Conservation (phyloP, 2,888 invertebrate genomes). For the Muscina levida region DNA sequence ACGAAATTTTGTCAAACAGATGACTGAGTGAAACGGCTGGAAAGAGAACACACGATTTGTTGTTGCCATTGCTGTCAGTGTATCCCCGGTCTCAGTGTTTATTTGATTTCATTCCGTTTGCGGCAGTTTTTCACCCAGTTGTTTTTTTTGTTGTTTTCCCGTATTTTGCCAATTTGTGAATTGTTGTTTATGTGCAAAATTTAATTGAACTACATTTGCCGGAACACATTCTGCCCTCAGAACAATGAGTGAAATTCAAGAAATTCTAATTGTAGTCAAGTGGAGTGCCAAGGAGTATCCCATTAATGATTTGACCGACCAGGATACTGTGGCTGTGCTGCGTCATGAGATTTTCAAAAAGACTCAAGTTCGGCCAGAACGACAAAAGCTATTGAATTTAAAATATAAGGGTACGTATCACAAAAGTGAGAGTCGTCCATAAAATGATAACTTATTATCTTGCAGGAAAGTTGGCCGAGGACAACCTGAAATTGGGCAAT, state of each 20-base stretch:
- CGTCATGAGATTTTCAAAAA: conserved; percentile 92
- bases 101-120: neutral
- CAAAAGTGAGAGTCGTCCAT: neutral
- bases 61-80: too few species aligned
- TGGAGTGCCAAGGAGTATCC: conserved; percentile 96
- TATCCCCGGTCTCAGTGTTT: too few species aligned
- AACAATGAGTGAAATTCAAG: conserved; percentile 63
- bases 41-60: neutral
- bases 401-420: conserved; percentile 90
- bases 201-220: too few species aligned
- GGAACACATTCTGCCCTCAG: too few species aligned
- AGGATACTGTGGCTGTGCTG: conserved; percentile 88
- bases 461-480: conserved; percentile 90
- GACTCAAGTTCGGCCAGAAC: conserved; percentile 94
- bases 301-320: conserved; percentile 87
- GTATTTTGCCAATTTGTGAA: neutral
- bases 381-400: conserved; percentile 95
- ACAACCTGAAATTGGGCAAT: conserved; percentile 87
- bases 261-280: conserved; percentile 87
- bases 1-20: too few species aligned
- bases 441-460: conserved; percentile 19
- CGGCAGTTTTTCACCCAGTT: neutral
- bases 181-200: conserved; percentile 1
- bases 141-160: neutral
- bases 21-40: neutral